phyloP scores from a whole-genome alignment of 2,113 vertebrate species.

The Hippocampus comes region DNA sequence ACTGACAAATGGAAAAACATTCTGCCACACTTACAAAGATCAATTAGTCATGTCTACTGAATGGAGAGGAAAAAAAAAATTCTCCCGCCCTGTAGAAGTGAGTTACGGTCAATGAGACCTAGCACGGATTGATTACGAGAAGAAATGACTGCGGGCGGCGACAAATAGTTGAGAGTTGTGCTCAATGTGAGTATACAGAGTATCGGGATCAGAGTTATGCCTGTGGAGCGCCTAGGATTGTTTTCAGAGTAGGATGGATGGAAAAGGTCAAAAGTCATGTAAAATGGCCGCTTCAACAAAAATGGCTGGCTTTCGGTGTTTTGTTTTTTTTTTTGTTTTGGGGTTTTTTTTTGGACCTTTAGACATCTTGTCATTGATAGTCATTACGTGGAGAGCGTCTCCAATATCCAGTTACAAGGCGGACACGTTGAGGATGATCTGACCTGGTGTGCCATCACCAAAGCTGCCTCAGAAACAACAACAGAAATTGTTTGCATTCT shows the following conservation, averaged over 20 bases:
- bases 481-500: no score
- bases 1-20: conserved; percentile 42
- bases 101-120: conserved; percentile 23
- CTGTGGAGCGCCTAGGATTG: not conserved
- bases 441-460: no score
- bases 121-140: conserved; percentile 2
- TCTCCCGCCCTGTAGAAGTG: conserved; percentile 40
- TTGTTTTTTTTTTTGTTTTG: no score
- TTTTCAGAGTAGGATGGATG: not conserved
- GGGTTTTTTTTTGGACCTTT: no score
- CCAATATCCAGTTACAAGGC: no score
- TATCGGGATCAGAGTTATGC: not conserved
- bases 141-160: not conserved
- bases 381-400: no score
- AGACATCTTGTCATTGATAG: no score
- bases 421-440: no score
- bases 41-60: conserved; percentile 41
- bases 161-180: not conserved
- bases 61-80: conserved; percentile 23
- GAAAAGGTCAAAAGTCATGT: no score
- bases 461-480: no score
- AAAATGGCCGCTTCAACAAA: no score
- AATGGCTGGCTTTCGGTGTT: no score
- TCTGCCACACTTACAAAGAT: conserved; percentile 15
- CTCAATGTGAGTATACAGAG: not conserved